Evolutionary conservation across 2,797 vertebrate species (phyloP), one percentile per base, ranked within the genome.

Genomic region (Lycodopsis pacificus): DNA sequence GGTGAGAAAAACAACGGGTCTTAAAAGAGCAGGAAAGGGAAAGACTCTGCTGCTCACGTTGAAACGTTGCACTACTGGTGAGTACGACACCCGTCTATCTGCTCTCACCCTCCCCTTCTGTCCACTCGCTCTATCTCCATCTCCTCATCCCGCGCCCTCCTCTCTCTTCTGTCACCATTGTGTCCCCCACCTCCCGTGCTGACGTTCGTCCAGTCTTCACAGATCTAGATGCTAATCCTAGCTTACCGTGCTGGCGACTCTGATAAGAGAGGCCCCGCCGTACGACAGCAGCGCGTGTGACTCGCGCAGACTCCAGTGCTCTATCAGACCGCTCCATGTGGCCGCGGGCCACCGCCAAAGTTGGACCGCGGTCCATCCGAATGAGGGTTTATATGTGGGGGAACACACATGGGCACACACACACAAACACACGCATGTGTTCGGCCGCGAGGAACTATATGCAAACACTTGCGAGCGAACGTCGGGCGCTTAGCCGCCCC

Each of bases 181-280:
- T 91, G 13, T 15, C 40, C 6, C 6, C 44, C 51, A 53, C 51
- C 51, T 22, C 51, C 51, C 25, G 73, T 78, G 88, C 82, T 90
- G 92, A 95, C 90, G 94, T 94, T 93, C 94, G 93, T 94, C 94
- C 94, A 88, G 91, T 93, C 90, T 94, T 94, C 85, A 73, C 92
- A 94, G 90, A 94, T 95, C 92, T 92, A 95, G 94, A 96, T 95
- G 93, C 91, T 95, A 95, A 95, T 96, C 94, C 94, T 90, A 93
- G 94, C 93, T 95, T 95, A 96, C 93, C 86, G 84, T 86, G 89
- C 95, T 95, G 95, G 91, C 89, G 89, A 86, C 90, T 81, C 90
- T 68, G 95, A 96, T 96, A 96, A 96, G 94, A 89, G 91, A 86
- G 90, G 87, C 89, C 84, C 91, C 83, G 86, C 87, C 87, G 80